These are phyloP conservation scores for Syngnathus typhle DNA, from an alignment of 2,113 vertebrate genomes.

Conservation along the genomic window DNA sequence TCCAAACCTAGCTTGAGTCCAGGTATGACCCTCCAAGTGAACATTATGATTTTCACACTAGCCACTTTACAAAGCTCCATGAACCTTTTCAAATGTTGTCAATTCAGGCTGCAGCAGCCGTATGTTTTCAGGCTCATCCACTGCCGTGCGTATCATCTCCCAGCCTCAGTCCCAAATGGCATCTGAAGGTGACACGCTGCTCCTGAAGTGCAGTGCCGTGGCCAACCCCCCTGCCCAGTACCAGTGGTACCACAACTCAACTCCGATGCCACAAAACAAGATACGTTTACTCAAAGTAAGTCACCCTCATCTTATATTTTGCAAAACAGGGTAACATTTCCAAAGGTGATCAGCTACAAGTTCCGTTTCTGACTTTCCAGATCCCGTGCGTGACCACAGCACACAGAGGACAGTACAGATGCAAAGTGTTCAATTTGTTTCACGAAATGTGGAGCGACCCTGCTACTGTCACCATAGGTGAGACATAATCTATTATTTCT, in stretches of 20 bases:
- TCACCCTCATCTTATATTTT: background rate
- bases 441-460: constrained; percentile 73
- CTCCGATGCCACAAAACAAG: constrained; percentile 52
- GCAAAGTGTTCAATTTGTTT: constrained; percentile 75
- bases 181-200: constrained; percentile 71
- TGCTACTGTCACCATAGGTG: constrained; percentile 72
- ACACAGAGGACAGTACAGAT: constrained; percentile 75
- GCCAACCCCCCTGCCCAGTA: constrained; percentile 78
- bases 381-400: constrained; percentile 74
- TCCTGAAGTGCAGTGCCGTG: constrained; percentile 68
- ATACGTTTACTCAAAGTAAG: constrained; percentile 62
- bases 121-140: constrained; percentile 56
- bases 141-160: constrained; percentile 58
- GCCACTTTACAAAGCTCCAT: no score
- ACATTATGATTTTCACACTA: no score
- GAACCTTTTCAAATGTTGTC: background rate
- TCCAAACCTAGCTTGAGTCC: constrained; percentile 49
- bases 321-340: background rate
- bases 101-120: constrained; percentile 47
- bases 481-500: constrained; percentile 7
- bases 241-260: constrained; percentile 76
- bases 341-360: no score
- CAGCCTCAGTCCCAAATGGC: constrained; percentile 63
- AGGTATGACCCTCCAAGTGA: constrained; percentile 45
- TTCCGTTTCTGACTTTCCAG: constrained; percentile 32